Percentiles rank a stretch among this genome's conserved stretches.
Conservation (phyloP, 2,113 vertebrate species). For the Rutilus rutilus region DNA sequence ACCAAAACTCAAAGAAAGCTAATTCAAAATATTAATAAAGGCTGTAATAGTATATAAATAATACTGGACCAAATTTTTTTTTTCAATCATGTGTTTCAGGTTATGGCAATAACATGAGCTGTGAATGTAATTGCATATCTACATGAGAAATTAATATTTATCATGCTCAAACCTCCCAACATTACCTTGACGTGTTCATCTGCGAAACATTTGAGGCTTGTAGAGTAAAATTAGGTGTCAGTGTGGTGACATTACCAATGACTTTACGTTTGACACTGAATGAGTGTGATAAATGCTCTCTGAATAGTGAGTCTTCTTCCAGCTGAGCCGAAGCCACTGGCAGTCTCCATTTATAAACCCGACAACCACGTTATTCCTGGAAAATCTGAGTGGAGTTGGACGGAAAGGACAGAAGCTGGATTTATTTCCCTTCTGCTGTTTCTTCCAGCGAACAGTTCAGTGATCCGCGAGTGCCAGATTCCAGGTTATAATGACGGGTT, state of each 20-base stretch:
- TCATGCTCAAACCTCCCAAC: no score
- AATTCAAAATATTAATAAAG: neutral
- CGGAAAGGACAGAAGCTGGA: neutral
- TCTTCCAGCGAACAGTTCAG: neutral
- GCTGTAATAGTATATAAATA: neutral
- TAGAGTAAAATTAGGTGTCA: neutral
- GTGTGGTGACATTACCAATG: neutral
- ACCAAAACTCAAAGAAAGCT: neutral
- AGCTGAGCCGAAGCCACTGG: neutral
- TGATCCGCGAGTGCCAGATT: conserved; percentile 12
- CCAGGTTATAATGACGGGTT: neutral
- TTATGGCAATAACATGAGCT: neutral
- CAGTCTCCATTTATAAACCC: neutral
- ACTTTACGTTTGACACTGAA: neutral
- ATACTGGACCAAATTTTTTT: neutral
- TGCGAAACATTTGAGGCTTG: neutral
- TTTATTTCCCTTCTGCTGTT: neutral
- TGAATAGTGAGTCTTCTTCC: neutral
- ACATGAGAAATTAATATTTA: no score
- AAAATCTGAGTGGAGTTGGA: conserved; percentile 7
- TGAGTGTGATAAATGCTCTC: neutral
- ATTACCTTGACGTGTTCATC: neutral
- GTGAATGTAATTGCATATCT: neutral
- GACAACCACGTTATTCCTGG: conserved; percentile 5
- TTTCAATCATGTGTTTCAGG: no score